A percentile compares a stretch with the other conserved stretches of the same genome.
Evolutionary conservation across 2,797 vertebrate species (phyloP).

Genomic region (Pagetopsis macropterus): DNA sequence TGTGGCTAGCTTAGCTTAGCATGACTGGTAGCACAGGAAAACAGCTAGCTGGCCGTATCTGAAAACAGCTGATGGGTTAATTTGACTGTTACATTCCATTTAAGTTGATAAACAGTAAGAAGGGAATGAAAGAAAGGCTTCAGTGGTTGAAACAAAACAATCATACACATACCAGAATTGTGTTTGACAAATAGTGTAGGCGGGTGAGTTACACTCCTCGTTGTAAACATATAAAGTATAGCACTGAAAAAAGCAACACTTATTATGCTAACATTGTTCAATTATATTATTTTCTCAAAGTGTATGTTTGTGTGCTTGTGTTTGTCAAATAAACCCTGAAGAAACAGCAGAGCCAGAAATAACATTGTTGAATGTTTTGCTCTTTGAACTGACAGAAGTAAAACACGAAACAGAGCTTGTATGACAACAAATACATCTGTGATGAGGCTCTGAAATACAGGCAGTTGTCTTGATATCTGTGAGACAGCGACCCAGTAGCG

Average conservation of each 20-base stretch:
- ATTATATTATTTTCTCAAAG: not conserved
- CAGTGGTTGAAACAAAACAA: constrained; percentile 9
- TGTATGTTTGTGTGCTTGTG: not conserved
- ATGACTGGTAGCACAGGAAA: not conserved
- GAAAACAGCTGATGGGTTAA: not conserved
- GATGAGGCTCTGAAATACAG: constrained; percentile 23
- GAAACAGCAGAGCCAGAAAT: constrained; percentile 22
- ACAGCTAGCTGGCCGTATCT: not conserved
- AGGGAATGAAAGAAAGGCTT: constrained; percentile 2
- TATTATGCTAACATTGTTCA: not conserved
- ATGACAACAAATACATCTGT: constrained; percentile 18
- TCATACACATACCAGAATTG: constrained; percentile 15
- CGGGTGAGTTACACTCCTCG: constrained; percentile 1
- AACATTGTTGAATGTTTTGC: constrained; percentile 8
- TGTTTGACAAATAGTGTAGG: too few species aligned
- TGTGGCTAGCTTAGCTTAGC: not conserved
- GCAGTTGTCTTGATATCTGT: constrained; percentile 5
- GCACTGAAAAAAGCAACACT: not conserved
- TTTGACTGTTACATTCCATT: not conserved
- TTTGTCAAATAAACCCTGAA: constrained; percentile 4
- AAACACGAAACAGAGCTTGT: constrained; percentile 14
- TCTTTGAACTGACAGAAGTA: constrained; percentile 24
- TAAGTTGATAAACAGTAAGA: constrained; percentile 1
- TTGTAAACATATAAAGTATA: not conserved
- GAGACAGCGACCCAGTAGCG: too few species aligned